Percentiles rank a stretch among this genome's conserved stretches.
Conservation (phyloP, 1,140 invertebrate species). For the Bathynomus jamesi region DNA sequence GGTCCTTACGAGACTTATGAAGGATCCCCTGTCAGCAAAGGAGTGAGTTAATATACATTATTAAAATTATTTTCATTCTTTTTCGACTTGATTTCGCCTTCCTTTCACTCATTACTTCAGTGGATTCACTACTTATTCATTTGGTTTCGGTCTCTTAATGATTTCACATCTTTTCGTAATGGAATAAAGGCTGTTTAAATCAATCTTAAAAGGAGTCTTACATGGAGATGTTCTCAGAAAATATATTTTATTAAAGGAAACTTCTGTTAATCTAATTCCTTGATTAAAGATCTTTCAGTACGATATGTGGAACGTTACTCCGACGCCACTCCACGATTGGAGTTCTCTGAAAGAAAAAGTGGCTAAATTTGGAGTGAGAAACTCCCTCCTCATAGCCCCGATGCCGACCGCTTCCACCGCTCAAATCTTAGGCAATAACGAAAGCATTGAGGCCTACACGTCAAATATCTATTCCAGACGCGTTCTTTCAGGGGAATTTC, state of each 20-base stretch:
- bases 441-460: constrained; percentile 96
- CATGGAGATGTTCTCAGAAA: too few species aligned
- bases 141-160: too few species aligned
- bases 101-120: too few species aligned
- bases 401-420: constrained; percentile 99
- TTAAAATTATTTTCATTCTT: too few species aligned
- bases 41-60: too few species aligned
- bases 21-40: constrained; percentile 87
- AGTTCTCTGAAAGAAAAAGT: constrained; percentile 72
- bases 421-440: constrained; percentile 98
- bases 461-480: constrained; percentile 92
- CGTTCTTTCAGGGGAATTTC: constrained; percentile 83
- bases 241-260: too few species aligned
- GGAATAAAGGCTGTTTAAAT: too few species aligned
- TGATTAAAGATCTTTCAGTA: constrained; percentile 90
- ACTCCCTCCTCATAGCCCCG: constrained; percentile 88
- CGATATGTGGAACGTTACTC: constrained; percentile 95
- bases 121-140: too few species aligned
- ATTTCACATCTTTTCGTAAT: too few species aligned
- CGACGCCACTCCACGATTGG: constrained; percentile 88
- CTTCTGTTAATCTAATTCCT: too few species aligned
- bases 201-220: too few species aligned
- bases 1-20: constrained; percentile 87
- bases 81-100: too few species aligned
- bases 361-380: constrained; percentile 80